Percentiles rank a stretch among this genome's conserved stretches.
phyloP scores from a whole-genome alignment of 2,888 invertebrate genomes.

The Panopea generosa region DNA sequence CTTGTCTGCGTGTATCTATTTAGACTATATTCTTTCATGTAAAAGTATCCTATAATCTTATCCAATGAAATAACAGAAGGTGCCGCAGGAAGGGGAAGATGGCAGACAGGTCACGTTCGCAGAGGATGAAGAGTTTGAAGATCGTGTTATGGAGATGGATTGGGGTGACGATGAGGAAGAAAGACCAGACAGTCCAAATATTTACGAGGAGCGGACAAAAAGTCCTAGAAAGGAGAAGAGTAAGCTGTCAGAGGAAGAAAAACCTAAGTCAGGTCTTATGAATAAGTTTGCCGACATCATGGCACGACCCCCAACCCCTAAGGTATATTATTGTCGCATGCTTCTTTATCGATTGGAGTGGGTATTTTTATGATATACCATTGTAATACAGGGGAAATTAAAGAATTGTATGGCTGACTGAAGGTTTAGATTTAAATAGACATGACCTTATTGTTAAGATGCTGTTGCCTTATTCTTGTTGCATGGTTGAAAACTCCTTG shows the following conservation, averaged over 20 bases:
- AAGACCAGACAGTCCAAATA: constrained; percentile 44
- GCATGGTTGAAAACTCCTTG: too few species aligned
- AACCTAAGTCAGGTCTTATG: constrained; percentile 63
- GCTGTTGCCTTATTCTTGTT: too few species aligned
- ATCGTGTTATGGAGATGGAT: constrained; percentile 69
- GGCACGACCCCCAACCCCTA: constrained; percentile 71
- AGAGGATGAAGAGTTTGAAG: constrained; percentile 60
- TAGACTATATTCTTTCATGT: too few species aligned
- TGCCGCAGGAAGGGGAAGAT: constrained; percentile 43
- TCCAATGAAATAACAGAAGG: constrained; percentile 1
- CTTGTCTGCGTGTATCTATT: too few species aligned
- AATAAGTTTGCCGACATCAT: constrained; percentile 77
- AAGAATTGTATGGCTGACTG: too few species aligned
- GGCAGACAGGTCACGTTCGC: constrained; percentile 50
- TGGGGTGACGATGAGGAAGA: constrained; percentile 73
- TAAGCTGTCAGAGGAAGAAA: constrained; percentile 30
- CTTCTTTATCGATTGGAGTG: neutral
- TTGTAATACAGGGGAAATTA: too few species aligned
- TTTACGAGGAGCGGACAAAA: constrained; percentile 55
- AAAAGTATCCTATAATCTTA: too few species aligned
- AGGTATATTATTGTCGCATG: constrained; percentile 21
- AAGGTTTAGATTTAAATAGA: too few species aligned
- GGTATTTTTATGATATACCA: too few species aligned
- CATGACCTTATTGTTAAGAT: too few species aligned
- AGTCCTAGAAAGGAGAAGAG: constrained; percentile 62